Base-by-base conservation (phyloP, 2,113 vertebrate genomes). In the Desmodus rotundus region DNA sequence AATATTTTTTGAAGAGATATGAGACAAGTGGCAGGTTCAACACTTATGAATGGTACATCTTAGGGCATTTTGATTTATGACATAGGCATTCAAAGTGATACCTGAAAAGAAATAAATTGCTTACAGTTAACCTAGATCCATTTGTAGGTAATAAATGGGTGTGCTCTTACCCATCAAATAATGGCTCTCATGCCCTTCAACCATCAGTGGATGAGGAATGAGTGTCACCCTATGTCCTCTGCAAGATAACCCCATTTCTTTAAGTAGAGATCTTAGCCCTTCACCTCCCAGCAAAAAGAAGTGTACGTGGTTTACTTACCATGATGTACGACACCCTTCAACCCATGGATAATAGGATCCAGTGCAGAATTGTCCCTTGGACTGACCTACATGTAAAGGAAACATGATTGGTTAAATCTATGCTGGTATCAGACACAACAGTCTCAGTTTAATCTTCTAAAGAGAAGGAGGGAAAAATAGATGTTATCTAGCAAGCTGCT, bases 271-370 rank as follows among this genome's bases (percentile, higher is more conserved):
- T 80, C 96, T 63, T 90, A 83, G 92, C 84, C 94, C 96, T 96
- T 97, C 83, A 92, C 67, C 88, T 95, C 68, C 93, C 31, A 45
- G 94, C 22, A 65, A 92, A 91, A 96, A 72, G 72, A 98, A 98
- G 83, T 85, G 47, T 73, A 95, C 47, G 70, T 54, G 97, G 95
- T 96, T 97, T 97, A 99, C 99, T 99, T 98, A 99, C 99, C 99
- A 0, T 99, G 99, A 99, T 99, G 99, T 77, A 99, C 99, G 94
- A 99, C 99, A 1, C 99, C 99, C 98, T 99, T 99, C 98, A 99
- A 97, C 93, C 99, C 99, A 61, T 99, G 99, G 98, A 99, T 99
- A 98, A 99, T 99, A 84, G 99, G 99, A 98, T 99, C 99, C 96
- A 99, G 99, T 15, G 99, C 99, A 5, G 99, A 99, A 98, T 99